These are phyloP conservation scores for Cromileptes altivelis DNA, from an alignment of 2,113 vertebrate species.

Conservation along the genomic window DNA sequence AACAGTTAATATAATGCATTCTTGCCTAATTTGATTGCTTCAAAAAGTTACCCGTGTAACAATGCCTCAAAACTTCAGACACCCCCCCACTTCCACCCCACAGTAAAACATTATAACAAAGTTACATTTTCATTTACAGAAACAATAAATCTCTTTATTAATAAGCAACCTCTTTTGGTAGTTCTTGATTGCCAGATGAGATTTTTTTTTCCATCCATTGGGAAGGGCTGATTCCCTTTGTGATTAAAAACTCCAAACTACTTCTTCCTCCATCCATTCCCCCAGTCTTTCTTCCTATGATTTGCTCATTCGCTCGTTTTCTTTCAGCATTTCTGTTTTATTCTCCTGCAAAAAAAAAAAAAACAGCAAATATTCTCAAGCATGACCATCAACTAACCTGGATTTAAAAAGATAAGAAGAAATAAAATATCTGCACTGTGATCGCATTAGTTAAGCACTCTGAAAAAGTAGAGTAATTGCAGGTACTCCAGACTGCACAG, in stretches of 20 bases:
- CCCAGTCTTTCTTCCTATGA: constrained; percentile 37
- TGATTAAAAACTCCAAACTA: constrained; percentile 31
- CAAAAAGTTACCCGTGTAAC: constrained; percentile 63
- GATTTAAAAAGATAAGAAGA: neutral
- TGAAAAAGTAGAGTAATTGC: neutral
- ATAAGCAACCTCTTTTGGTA: constrained; percentile 44
- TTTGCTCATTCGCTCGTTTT: neutral
- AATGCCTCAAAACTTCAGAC: constrained; percentile 41
- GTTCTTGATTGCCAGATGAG: constrained; percentile 65
- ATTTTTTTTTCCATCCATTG: neutral
- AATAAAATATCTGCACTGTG: neutral
- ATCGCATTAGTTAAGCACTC: neutral
- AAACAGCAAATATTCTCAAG: neutral
- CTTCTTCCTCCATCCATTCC: constrained; percentile 3
- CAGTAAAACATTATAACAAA: constrained; percentile 68
- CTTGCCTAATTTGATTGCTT: constrained; percentile 47
- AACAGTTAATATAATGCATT: constrained; percentile 8
- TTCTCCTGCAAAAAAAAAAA: constrained; percentile 53
- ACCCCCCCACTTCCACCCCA: constrained; percentile 41
- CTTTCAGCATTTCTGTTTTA: neutral
- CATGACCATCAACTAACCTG: neutral
- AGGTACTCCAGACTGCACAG: too few relatives aligned
- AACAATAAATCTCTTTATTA: constrained; percentile 61
- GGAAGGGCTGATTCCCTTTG: constrained; percentile 20
- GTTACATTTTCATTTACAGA: constrained; percentile 67